phyloP scores from a whole-genome alignment of 2,888 invertebrate species.

The Dryomyza anilis region DNA sequence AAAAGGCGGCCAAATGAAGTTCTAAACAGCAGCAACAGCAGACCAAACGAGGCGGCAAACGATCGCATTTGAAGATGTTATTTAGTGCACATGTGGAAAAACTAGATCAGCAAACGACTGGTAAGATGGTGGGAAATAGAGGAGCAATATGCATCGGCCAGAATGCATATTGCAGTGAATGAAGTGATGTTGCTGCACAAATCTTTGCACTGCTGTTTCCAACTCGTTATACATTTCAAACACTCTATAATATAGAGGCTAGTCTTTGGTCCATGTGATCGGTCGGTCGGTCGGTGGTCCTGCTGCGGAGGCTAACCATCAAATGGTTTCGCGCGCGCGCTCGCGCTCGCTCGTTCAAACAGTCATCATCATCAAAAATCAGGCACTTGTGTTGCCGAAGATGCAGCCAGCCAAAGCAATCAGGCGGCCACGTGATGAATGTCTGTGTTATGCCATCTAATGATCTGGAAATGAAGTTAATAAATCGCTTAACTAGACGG shows the following conservation, averaged over 20 bases:
- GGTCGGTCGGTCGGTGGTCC: slow-evolving; percentile 17
- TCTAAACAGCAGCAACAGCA: background rate
- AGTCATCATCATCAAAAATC: too few species aligned
- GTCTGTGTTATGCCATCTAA: slow-evolving; percentile 59
- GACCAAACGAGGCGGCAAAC: background rate
- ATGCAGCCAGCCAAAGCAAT: slow-evolving; percentile 14
- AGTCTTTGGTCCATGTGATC: too few species aligned
- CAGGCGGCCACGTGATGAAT: slow-evolving; percentile 50
- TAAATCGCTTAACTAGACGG: slow-evolving; percentile 57
- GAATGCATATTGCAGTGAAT: background rate
- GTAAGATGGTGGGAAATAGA: too few species aligned
- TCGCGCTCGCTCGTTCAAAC: too few species aligned
- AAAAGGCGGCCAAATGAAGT: slow-evolving; percentile 30
- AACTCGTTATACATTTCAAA: too few species aligned
- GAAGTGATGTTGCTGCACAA: slow-evolving; percentile 5
- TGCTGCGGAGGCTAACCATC: too few species aligned
- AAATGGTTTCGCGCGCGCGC: too few species aligned
- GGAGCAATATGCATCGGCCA: too few species aligned
- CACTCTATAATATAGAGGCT: too few species aligned
- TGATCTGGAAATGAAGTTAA: slow-evolving; percentile 60
- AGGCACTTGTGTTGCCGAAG: too few species aligned
- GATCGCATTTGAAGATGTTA: slow-evolving; percentile 28
- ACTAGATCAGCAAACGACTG: too few species aligned
- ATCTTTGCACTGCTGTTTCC: background rate
- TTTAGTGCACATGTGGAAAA: background rate